Conservation (phyloP, 2,888 invertebrate genomes). For the Digitonthophagus gazella region DNA sequence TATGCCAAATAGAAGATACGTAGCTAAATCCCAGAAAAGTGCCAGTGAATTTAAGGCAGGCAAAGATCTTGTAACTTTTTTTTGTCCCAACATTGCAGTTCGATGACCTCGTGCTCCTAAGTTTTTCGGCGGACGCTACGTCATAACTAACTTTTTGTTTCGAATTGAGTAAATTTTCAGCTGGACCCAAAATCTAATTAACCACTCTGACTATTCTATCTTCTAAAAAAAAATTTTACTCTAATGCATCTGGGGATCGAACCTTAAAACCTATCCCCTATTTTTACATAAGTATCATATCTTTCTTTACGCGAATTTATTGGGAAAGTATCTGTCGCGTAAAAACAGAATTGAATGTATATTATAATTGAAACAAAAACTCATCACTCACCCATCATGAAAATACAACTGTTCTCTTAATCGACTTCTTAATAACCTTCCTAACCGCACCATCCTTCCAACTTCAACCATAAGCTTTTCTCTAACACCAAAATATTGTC, state of each 20-base stretch:
- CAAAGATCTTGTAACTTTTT: too few species aligned
- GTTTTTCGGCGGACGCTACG: slow-evolving; percentile 67
- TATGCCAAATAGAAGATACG: too few species aligned
- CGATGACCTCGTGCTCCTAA: slow-evolving; percentile 73
- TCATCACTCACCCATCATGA: slow-evolving; percentile 24
- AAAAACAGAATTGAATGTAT: too few species aligned
- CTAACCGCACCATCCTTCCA: slow-evolving; percentile 68
- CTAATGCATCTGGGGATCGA: too few species aligned
- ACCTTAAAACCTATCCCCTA: too few species aligned
- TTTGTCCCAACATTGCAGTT: slow-evolving; percentile 74
- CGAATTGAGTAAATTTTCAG: slow-evolving; percentile 69
- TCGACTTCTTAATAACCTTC: slow-evolving; percentile 64
- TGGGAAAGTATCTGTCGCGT: too few species aligned
- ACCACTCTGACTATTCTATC: slow-evolving; percentile 69
- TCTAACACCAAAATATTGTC: slow-evolving; percentile 59
- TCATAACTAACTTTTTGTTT: slow-evolving; percentile 73
- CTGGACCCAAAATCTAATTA: slow-evolving; percentile 75
- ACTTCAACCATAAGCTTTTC: slow-evolving; percentile 69
- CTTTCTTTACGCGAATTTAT: too few species aligned
- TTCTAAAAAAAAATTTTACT: too few species aligned
- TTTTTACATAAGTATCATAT: too few species aligned
- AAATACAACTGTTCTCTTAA: slow-evolving; percentile 61
- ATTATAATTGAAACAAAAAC: too few species aligned
- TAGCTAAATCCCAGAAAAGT: too few species aligned
- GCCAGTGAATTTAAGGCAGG: too few species aligned